These are phyloP conservation scores for Microcebus tavaratra DNA, from an alignment of 2,113 vertebrate species.

Conservation along the genomic window DNA sequence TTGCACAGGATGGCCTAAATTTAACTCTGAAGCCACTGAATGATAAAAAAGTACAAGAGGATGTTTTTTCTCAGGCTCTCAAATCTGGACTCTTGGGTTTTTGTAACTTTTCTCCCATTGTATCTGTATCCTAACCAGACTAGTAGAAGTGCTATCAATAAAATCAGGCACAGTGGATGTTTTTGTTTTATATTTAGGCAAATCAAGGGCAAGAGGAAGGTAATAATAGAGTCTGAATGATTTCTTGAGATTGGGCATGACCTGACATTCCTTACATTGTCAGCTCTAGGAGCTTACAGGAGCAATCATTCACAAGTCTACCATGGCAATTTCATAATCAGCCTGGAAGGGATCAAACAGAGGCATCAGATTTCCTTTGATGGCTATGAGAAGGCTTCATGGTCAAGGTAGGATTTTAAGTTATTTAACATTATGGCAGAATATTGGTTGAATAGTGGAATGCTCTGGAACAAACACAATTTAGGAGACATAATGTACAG, in stretches of 20 bases:
- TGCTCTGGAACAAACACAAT: not conserved
- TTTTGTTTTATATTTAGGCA: conserved; percentile 37
- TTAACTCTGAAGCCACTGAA: not conserved
- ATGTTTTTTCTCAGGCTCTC: not conserved
- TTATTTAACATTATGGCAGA: not conserved
- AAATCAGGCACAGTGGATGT: not conserved
- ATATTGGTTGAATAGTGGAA: not conserved
- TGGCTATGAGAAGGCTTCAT: not conserved
- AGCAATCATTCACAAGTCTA: not conserved
- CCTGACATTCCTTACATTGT: not conserved
- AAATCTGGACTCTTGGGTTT: not conserved
- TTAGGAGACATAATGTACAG: not conserved
- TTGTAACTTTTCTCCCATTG: not conserved
- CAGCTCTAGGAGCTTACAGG: not conserved
- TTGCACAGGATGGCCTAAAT: not conserved
- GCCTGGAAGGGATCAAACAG: not conserved
- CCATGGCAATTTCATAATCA: not conserved
- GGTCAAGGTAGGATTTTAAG: conserved; percentile 27
- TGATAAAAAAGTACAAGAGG: not conserved
- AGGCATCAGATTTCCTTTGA: not conserved
- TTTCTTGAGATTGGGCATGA: not conserved
- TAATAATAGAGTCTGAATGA: not conserved
- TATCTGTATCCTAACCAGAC: not conserved
- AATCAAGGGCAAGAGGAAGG: not conserved
- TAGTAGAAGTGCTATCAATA: not conserved